Evolutionary conservation across 2,888 invertebrate species (phyloP).

Genomic region (Iselma pallidipennis): DNA sequence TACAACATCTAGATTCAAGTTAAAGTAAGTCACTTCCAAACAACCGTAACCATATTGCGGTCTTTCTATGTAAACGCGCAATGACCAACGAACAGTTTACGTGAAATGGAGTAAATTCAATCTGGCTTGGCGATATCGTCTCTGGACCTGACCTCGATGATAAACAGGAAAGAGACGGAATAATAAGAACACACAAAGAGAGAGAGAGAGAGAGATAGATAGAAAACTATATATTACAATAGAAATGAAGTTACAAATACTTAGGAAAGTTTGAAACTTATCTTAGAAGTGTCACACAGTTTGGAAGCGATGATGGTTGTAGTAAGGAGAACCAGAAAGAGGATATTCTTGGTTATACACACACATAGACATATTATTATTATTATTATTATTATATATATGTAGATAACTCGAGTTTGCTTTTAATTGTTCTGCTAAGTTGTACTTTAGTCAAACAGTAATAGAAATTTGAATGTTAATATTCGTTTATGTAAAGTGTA

Average conservation of each 20-base stretch:
- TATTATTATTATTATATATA: no score
- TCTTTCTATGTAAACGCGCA: background rate
- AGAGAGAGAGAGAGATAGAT: background rate
- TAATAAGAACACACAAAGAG: background rate
- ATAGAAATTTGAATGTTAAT: conserved; percentile 28
- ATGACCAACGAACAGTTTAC: conserved; percentile 17
- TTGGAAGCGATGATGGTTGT: conserved; percentile 12
- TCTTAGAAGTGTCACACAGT: conserved; percentile 14
- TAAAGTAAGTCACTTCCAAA: background rate
- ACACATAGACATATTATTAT: background rate
- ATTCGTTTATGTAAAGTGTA: conserved; percentile 20
- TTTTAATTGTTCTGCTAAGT: conserved; percentile 25
- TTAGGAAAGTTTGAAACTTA: conserved; percentile 18
- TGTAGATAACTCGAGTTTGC: conserved; percentile 20
- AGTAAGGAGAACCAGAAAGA: conserved; percentile 2
- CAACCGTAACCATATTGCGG: conserved; percentile 1
- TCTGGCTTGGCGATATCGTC: conserved; percentile 24
- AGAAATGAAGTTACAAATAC: conserved; percentile 27
- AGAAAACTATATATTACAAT: conserved; percentile 21
- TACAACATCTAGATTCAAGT: background rate
- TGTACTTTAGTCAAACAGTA: conserved; percentile 24
- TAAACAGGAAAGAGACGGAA: background rate
- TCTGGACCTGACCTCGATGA: conserved; percentile 18
- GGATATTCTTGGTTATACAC: conserved; percentile 24
- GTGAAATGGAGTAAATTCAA: conserved; percentile 26